Percentiles rank a stretch among this genome's conserved stretches.
Conservation (phyloP, 2,113 vertebrate species). For the Pandion haliaetus region DNA sequence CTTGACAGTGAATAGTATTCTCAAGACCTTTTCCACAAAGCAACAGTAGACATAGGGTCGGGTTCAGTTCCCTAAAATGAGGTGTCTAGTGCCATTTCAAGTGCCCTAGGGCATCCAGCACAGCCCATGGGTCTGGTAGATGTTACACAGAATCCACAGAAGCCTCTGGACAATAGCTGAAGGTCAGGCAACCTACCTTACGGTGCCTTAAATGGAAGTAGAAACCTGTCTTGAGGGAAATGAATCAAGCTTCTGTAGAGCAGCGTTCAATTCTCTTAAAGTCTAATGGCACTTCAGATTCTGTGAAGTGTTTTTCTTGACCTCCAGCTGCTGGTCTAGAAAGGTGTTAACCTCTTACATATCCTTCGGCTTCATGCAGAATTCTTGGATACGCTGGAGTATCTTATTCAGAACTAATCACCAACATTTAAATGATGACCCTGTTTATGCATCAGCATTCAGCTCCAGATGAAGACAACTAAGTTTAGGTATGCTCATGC, state of each 20-base stretch:
- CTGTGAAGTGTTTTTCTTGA: neutral
- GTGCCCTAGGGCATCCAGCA: neutral
- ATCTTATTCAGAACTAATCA: neutral
- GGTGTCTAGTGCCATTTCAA: neutral
- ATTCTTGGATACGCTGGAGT: neutral
- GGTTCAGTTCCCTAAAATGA: neutral
- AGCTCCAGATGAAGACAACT: neutral
- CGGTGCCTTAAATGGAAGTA: neutral
- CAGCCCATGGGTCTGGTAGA: neutral
- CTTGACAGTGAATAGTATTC: neutral
- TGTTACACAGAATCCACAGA: neutral
- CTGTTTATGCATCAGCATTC: neutral
- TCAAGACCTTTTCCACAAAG: neutral
- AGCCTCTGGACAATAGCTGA: neutral
- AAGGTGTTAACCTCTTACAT: neutral
- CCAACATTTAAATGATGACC: neutral
- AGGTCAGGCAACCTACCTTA: neutral
- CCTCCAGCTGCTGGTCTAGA: neutral
- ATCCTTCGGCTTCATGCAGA: neutral
- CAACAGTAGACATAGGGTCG: neutral
- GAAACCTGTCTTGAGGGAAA: neutral
- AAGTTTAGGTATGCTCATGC: neutral
- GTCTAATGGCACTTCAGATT: neutral
- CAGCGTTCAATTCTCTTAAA: neutral
- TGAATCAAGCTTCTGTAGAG: neutral